These are phyloP conservation scores for Remorina albescens DNA, from an alignment of 2,797 vertebrate species.

Conservation along the genomic window DNA sequence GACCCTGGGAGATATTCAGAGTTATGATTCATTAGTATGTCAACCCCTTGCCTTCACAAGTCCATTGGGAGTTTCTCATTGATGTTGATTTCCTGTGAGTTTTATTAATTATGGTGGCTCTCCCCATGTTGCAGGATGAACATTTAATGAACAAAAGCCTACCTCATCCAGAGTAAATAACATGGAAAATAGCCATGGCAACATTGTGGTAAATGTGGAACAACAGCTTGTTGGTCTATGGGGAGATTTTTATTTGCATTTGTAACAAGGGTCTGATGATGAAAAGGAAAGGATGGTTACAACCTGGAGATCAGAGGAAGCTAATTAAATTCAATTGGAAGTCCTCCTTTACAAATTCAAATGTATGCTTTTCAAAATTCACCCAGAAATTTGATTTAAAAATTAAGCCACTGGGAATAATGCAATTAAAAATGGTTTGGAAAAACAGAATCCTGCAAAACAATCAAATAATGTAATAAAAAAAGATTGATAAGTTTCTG, in stretches of 20 bases:
- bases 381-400: constrained; percentile 23
- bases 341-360: constrained; percentile 79
- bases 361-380: constrained; percentile 62
- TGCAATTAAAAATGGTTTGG: neutral
- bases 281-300: constrained; percentile 61
- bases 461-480: constrained; percentile 23
- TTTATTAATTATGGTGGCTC: neutral
- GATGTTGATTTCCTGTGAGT: constrained; percentile 21
- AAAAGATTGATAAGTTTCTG: neutral
- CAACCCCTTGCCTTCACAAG: constrained; percentile 14
- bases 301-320: constrained; percentile 75
- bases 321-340: constrained; percentile 75
- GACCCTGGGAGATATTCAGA: constrained; percentile 89
- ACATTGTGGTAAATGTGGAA: constrained; percentile 43
- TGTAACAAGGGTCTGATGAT: constrained; percentile 67
- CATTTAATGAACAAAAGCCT: constrained; percentile 42
- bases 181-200: constrained; percentile 65
- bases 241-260: constrained; percentile 73
- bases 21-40: constrained; percentile 54
- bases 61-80: constrained; percentile 8
- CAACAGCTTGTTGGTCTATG: constrained; percentile 37
- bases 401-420: constrained; percentile 2
- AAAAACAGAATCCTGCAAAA: constrained; percentile 13
- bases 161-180: constrained; percentile 32
- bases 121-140: constrained; percentile 7